Conservation (phyloP, 2,797 vertebrate genomes). For the Cynodonichthys magdalenae region DNA sequence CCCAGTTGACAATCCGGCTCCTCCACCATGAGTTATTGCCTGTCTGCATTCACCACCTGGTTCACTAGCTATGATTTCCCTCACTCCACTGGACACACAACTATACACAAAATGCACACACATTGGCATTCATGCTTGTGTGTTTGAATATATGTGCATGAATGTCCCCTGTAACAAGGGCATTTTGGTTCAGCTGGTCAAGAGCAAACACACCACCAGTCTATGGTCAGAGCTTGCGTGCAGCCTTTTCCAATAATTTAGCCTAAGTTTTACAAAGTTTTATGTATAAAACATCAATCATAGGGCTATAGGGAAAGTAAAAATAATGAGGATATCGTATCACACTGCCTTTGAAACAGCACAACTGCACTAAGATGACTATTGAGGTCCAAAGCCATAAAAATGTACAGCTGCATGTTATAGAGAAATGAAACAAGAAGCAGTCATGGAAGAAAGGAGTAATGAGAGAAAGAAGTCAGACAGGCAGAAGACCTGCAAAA, state of each 20-base stretch:
- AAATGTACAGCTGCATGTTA: slow-evolving; percentile 65
- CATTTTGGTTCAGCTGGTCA: slow-evolving; percentile 65
- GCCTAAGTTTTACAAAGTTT: background rate
- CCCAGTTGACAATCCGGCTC: slow-evolving; percentile 46
- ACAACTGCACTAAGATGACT: slow-evolving; percentile 39
- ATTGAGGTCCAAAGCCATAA: slow-evolving; percentile 64
- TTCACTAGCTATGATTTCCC: slow-evolving; percentile 72
- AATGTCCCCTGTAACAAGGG: slow-evolving; percentile 37
- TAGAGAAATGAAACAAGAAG: slow-evolving; percentile 47
- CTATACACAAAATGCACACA: slow-evolving; percentile 31
- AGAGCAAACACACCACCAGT: slow-evolving; percentile 57
- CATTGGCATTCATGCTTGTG: slow-evolving; percentile 8
- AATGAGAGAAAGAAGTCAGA: slow-evolving; percentile 41
- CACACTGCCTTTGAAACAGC: slow-evolving; percentile 46
- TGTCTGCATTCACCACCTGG: slow-evolving; percentile 71
- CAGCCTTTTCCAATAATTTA: slow-evolving; percentile 26
- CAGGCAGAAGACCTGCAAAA: slow-evolving; percentile 71
- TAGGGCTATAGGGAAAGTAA: slow-evolving; percentile 29
- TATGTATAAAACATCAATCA: slow-evolving; percentile 27
- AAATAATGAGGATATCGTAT: slow-evolving; percentile 38
- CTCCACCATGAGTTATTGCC: slow-evolving; percentile 69
- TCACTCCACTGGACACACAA: slow-evolving; percentile 63
- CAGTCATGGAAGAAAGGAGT: slow-evolving; percentile 48
- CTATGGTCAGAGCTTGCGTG: slow-evolving; percentile 34
- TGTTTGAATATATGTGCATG: slow-evolving; percentile 13